phyloP scores from a whole-genome alignment of 2,113 vertebrate genomes.

The Coptodon rendalli region DNA sequence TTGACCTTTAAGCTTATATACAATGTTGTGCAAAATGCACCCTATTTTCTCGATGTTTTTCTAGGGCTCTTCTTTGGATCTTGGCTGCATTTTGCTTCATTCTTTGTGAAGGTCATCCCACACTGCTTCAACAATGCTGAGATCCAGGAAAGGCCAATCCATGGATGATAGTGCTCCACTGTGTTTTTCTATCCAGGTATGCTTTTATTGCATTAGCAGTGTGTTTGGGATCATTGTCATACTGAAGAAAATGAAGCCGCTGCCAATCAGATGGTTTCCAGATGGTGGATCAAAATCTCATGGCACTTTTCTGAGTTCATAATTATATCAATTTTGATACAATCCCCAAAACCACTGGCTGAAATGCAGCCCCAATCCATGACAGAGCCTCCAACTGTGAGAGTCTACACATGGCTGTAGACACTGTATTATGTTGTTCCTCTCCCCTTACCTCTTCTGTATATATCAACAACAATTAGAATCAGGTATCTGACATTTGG shows the following conservation, averaged over 20 bases:
- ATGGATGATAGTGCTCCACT: neutral
- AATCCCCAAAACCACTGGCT: neutral
- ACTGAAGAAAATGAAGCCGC: neutral
- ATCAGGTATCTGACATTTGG: neutral
- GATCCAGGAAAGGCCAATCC: neutral
- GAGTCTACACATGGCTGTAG: neutral
- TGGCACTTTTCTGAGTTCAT: neutral
- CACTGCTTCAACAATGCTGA: neutral
- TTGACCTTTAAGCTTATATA: neutral
- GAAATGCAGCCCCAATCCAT: neutral
- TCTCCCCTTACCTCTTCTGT: neutral
- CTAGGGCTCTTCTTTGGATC: neutral
- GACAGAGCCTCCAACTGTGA: neutral
- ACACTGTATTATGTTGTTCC: neutral
- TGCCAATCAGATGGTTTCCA: neutral
- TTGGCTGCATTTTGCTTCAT: neutral
- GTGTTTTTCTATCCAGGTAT: neutral
- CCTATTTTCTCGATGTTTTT: neutral
- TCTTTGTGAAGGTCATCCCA: neutral
- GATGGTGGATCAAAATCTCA: neutral
- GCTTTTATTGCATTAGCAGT: neutral
- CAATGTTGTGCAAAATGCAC: neutral
- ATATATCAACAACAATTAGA: neutral
- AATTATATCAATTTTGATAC: neutral
- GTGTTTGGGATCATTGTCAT: neutral